Percentiles rank a stretch among this genome's conserved stretches.
These are phyloP conservation scores for Myotis lucifugus DNA, from an alignment of 2,113 vertebrate genomes.

Conservation along the genomic window DNA sequence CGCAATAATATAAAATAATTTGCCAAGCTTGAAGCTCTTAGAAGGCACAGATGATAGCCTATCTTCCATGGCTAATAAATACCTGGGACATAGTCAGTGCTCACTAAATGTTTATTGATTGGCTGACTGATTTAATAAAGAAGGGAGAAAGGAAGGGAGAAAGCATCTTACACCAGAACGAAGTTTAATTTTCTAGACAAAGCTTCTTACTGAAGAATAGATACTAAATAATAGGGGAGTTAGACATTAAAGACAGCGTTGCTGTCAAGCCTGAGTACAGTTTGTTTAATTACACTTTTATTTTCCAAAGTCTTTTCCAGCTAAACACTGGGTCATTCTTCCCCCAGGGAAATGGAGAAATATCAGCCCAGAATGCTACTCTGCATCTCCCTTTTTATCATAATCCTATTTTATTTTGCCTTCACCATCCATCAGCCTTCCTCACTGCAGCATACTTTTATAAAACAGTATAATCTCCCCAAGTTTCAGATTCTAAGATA, in stretches of 20 bases:
- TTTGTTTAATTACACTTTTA: neutral
- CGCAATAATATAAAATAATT: neutral
- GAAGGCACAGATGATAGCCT: neutral
- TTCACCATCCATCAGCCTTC: neutral
- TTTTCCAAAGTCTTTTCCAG: neutral
- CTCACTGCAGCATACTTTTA: neutral
- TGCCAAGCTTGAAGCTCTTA: neutral
- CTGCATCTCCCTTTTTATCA: neutral
- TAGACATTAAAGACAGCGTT: neutral
- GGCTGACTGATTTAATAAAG: neutral
- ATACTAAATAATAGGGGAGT: neutral
- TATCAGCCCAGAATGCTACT: neutral
- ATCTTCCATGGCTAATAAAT: neutral
- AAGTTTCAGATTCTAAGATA: neutral
- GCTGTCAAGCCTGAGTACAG: neutral
- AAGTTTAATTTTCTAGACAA: conserved; percentile 1
- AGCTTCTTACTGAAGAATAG: neutral
- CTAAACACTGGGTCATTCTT: neutral
- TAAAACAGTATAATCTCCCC: neutral
- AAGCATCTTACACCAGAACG: neutral
- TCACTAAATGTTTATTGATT: neutral
- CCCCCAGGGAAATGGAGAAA: neutral
- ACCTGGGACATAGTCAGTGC: neutral
- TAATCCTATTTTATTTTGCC: neutral
- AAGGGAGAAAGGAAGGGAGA: neutral